Percentiles rank a stretch among this genome's conserved stretches.
These are phyloP conservation scores for Dendrocincla fuliginosa DNA, from an alignment of 2,797 vertebrate genomes.

Conservation along the genomic window DNA sequence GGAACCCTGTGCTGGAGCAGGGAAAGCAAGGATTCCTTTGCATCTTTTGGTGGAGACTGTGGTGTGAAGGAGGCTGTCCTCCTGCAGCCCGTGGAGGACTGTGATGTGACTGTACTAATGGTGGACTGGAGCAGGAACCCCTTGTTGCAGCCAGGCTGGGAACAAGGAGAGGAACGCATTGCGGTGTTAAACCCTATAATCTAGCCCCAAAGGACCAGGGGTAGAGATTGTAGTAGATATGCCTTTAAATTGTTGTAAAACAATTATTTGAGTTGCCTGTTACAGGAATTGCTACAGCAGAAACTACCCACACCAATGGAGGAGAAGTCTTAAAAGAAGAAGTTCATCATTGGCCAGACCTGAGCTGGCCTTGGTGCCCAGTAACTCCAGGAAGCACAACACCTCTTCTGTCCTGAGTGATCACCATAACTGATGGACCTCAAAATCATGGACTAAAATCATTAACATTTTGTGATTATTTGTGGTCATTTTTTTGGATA, in stretches of 20 bases:
- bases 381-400: neutral
- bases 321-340: neutral
- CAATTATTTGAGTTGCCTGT: neutral
- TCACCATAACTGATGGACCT: neutral
- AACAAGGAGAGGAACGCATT: neutral
- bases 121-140: neutral
- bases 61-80: neutral
- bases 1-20: neutral
- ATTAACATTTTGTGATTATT: neutral
- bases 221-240: neutral
- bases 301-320: neutral
- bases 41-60: neutral
- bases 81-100: neutral
- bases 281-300: neutral
- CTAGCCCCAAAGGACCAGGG: neutral
- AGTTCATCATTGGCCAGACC: neutral
- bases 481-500: neutral
- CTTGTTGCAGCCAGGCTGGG: neutral
- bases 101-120: rapidly evolving
- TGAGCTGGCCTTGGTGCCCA: neutral
- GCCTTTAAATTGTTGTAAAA: neutral
- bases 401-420: neutral
- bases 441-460: neutral
- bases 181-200: neutral
- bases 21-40: neutral